Conservation (phyloP, 2,888 invertebrate species). For the Noctua janthina region DNA sequence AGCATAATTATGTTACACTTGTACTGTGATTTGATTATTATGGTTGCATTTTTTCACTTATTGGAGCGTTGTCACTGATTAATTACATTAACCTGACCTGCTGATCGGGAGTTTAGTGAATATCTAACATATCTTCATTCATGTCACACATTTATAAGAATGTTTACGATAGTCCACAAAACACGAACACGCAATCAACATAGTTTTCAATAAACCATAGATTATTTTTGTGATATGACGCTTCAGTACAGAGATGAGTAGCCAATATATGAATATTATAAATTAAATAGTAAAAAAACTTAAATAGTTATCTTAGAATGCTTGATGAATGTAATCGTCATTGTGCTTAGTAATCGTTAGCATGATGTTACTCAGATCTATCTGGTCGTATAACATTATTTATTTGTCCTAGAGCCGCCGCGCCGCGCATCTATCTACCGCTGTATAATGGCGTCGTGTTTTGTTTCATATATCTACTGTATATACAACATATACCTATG, state of each 20-base stretch:
- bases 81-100: conserved; percentile 48
- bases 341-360: conserved; percentile 90
- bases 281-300: conserved; percentile 82
- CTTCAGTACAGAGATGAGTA: conserved; percentile 88
- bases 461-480: conserved; percentile 74
- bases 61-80: conserved; percentile 74
- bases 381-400: conserved; percentile 79
- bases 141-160: conserved; percentile 47
- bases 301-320: conserved; percentile 87
- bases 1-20: conserved; percentile 86
- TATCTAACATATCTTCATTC: conserved; percentile 59
- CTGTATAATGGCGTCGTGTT: conserved; percentile 63
- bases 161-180: conserved; percentile 52
- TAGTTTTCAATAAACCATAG: conserved; percentile 68
- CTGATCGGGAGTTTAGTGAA: conserved; percentile 55
- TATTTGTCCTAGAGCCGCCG: conserved; percentile 67
- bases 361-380: conserved; percentile 85
- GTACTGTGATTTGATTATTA: conserved; percentile 88
- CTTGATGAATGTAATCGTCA: conserved; percentile 90
- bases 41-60: conserved; percentile 85
- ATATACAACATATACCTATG: conserved; percentile 75
- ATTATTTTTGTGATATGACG: conserved; percentile 84
- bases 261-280: conserved; percentile 84
- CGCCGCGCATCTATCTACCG: conserved; percentile 50
- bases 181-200: conserved; percentile 50